Base-by-base conservation (phyloP, 1,140 invertebrate species). In the Sitodiplosis mosellana region DNA sequence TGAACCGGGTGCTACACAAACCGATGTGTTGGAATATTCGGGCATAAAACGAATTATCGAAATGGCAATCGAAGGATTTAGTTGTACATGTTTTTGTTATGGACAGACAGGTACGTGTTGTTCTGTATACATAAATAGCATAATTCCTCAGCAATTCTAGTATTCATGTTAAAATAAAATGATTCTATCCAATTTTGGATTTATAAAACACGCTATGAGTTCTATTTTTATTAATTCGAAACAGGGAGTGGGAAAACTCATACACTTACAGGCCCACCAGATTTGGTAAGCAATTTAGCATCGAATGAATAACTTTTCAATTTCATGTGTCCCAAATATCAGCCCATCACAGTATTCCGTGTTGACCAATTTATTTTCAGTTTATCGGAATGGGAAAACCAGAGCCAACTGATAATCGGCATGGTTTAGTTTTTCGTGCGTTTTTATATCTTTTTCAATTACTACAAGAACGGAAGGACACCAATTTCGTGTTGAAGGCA, bases 171-270 rank as follows among this genome's bases (percentile, higher is more conserved):
- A n/a, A n/a, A n/a, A n/a, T n/a, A n/a, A n/a, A n/a, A n/a, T n/a
- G n/a, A n/a, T n/a, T n/a, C n/a, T n/a, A n/a, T n/a, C n/a, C n/a
- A n/a, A n/a, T n/a, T n/a, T n/a, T n/a, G n/a, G n/a, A n/a, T n/a
- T n/a, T n/a, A n/a, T n/a, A n/a, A n/a, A n/a, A n/a, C n/a, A n/a
- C n/a, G n/a, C n/a, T n/a, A n/a, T n/a, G n/a, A n/a, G n/a, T n/a
- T n/a, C n/a, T n/a, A n/a, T n/a, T n/a, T n/a, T n/a, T n/a, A n/a
- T n/a, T n/a, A n/a, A n/a, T n/a, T n/a, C n/a, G n/a, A n/a, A n/a
- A n/a, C n/a, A n/a, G 92, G 92, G 18, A 90, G 87, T 57, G 92
- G 92, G 11, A 97, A 97, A 69, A 96, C 92, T 0, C 89, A 91
- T 61, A 93, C 91, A 0, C 75, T 97, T 41, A 93, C 90, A 0